A percentile compares a stretch with the other conserved stretches of the same genome.
Evolutionary conservation across 2,113 vertebrate species (phyloP).

Genomic region (Prionailurus bengalensis): DNA sequence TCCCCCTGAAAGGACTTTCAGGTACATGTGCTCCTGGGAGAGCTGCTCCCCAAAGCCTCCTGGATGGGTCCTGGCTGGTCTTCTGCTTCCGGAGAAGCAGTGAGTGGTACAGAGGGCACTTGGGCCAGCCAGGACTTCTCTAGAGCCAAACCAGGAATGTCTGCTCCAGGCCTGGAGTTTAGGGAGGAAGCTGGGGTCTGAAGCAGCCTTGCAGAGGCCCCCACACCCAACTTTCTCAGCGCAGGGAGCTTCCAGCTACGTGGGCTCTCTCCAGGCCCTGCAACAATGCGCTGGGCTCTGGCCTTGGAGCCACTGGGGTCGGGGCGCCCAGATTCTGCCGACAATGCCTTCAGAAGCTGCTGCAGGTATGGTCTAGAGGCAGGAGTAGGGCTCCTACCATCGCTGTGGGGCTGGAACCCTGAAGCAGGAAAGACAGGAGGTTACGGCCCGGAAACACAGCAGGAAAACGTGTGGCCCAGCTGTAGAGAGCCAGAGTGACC

Average conservation of each 20-base stretch:
- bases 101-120: neutral
- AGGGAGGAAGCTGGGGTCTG: neutral
- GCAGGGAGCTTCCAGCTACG: neutral
- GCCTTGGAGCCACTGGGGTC: neutral
- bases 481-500: neutral
- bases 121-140: neutral
- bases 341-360: conserved; percentile 61
- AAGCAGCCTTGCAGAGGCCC: neutral
- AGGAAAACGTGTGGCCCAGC: rapidly evolving
- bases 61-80: neutral
- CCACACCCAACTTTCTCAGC: neutral
- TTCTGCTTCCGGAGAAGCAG: neutral
- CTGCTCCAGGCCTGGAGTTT: neutral
- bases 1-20: neutral
- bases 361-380: conserved; percentile 35
- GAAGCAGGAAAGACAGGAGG: neutral
- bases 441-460: neutral
- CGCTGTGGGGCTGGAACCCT: conserved; percentile 41
- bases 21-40: neutral
- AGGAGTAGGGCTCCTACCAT: neutral
- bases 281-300: neutral
- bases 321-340: neutral
- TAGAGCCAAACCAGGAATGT: neutral
- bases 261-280: neutral
- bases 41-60: neutral